Evolutionary conservation across 2,797 vertebrate species (phyloP).

Genomic region (Nothura maculosa): DNA sequence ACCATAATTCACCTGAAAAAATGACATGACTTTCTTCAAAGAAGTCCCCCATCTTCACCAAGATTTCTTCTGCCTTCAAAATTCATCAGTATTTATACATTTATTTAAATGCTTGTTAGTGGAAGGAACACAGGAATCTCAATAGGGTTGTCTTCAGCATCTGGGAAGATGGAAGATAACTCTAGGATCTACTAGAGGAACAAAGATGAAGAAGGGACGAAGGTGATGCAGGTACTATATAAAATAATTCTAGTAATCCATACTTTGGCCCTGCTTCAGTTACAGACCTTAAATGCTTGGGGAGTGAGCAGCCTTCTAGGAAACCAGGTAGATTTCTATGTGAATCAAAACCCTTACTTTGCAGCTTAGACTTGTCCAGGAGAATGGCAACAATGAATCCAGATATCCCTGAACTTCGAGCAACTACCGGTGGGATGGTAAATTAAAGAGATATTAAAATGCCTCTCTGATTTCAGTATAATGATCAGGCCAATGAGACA

Average conservation of each 20-base stretch:
- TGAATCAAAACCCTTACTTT: background rate
- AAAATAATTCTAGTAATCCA: background rate
- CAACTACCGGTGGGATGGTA: background rate
- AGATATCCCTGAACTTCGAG: background rate
- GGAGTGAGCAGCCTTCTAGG: background rate
- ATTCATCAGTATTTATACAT: background rate
- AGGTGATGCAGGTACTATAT: background rate
- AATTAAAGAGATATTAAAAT: background rate
- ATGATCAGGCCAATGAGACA: background rate
- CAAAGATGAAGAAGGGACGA: background rate
- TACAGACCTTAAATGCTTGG: background rate
- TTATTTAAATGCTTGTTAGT: background rate
- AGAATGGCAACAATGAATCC: background rate
- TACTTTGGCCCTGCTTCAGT: background rate
- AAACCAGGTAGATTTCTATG: accelerated
- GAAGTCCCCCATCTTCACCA: background rate
- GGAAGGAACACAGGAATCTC: background rate
- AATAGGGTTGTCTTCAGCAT: background rate
- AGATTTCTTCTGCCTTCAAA: background rate
- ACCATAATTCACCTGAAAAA: background rate
- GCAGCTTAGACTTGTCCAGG: background rate
- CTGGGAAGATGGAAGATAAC: background rate
- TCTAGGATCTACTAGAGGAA: background rate
- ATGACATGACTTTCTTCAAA: background rate
- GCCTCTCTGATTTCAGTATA: background rate